Conservation (phyloP, 2,888 invertebrate genomes). For the Eurytoma adleriae region DNA sequence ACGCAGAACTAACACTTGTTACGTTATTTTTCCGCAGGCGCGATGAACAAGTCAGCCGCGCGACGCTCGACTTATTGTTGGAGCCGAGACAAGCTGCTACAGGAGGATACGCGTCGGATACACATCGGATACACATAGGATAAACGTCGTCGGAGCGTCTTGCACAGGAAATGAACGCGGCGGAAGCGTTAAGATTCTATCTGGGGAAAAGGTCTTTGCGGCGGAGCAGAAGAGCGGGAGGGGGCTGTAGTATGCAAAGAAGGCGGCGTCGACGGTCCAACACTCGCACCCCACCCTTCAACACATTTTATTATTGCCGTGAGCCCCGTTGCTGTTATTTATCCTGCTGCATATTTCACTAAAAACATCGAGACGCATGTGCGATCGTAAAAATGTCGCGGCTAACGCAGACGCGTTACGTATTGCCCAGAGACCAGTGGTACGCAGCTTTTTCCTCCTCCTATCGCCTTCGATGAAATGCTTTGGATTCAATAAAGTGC, state of each 20-base stretch:
- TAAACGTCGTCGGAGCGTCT: background rate
- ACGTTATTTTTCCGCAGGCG: no score
- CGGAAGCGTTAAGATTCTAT: conserved; percentile 29
- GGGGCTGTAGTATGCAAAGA: background rate
- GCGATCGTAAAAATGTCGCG: conserved; percentile 33
- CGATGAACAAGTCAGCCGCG: no score
- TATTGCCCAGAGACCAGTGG: no score
- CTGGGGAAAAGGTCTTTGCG: background rate
- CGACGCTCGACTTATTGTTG: no score
- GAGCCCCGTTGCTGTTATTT: conserved; percentile 11
- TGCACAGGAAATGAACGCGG: conserved; percentile 25
- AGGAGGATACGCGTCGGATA: no score
- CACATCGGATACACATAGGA: no score
- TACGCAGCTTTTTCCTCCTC: background rate
- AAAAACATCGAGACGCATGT: conserved; percentile 13
- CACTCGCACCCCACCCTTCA: background rate
- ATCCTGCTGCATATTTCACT: conserved; percentile 35
- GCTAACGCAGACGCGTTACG: background rate
- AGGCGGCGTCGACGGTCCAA: background rate
- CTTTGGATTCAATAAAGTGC: conserved; percentile 31
- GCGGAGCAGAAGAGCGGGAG: background rate
- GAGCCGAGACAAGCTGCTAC: background rate
- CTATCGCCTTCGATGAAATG: conserved; percentile 24
- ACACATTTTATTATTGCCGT: conserved; percentile 10
- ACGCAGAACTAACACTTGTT: no score